Conservation (phyloP, 2,113 vertebrate species). For the Coptodon rendalli region DNA sequence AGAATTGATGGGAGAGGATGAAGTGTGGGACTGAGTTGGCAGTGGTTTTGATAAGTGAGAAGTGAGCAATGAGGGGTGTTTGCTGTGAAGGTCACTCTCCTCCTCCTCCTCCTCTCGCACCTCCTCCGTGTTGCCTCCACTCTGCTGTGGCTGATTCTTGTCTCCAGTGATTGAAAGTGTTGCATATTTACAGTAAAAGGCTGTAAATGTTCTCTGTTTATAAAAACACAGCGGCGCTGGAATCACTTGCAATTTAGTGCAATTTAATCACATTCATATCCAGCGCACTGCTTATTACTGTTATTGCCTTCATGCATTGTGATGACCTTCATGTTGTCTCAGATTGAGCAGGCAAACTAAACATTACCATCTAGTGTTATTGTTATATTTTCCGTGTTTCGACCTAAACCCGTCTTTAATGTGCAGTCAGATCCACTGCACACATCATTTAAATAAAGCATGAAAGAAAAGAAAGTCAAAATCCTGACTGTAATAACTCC, state of each 20-base stretch:
- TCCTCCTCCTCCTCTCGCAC: background rate
- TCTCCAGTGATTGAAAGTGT: background rate
- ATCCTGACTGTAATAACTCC: background rate
- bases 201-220: background rate
- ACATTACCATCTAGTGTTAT: background rate
- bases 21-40: background rate
- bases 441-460: background rate
- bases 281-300: background rate
- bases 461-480: background rate
- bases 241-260: background rate
- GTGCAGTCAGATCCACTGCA: background rate
- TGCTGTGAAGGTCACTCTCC: slow-evolving; percentile 6
- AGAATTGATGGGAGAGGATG: background rate
- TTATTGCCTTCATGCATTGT: background rate
- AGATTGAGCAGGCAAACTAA: background rate
- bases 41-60: background rate
- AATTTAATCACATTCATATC: background rate
- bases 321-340: background rate
- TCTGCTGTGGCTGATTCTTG: background rate
- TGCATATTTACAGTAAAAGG: background rate
- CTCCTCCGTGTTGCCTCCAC: background rate
- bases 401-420: background rate
- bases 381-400: background rate
- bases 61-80: background rate
- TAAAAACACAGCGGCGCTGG: background rate